A percentile compares a stretch with the other conserved stretches of the same genome.
Conservation (phyloP, 2,797 vertebrate genomes). For the Monodelphis domestica region DNA sequence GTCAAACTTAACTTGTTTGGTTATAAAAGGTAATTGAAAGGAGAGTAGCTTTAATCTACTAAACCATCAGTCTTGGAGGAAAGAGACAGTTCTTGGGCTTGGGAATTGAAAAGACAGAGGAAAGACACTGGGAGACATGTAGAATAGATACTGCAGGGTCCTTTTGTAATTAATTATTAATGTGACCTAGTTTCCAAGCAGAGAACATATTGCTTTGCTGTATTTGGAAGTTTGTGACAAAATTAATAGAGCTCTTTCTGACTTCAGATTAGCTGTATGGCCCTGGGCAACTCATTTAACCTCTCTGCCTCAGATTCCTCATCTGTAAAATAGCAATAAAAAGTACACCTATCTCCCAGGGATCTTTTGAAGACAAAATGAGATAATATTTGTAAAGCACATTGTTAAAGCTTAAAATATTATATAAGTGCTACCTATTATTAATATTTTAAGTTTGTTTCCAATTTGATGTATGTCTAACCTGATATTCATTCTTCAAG, state of each 20-base stretch:
- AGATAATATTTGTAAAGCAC: too few relatives aligned
- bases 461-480: too few relatives aligned
- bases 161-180: background rate
- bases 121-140: background rate
- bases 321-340: background rate
- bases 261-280: too few relatives aligned
- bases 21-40: background rate
- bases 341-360: background rate
- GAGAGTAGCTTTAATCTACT: background rate
- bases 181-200: background rate
- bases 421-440: too few relatives aligned
- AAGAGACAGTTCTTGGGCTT: background rate
- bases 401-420: too few relatives aligned
- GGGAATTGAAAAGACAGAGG: background rate
- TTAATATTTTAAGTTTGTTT: too few relatives aligned
- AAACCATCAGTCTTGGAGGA: background rate
- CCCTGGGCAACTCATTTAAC: background rate
- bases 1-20: background rate
- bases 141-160: background rate
- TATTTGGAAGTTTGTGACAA: background rate
- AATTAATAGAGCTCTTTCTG: too few relatives aligned
- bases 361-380: background rate
- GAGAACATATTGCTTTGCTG: background rate
- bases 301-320: background rate
- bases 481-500: too few relatives aligned